A percentile compares a stretch with the other conserved stretches of the same genome.
Evolutionary conservation across 2,888 invertebrate species (phyloP).

Genomic region (Limnephilus lunatus): DNA sequence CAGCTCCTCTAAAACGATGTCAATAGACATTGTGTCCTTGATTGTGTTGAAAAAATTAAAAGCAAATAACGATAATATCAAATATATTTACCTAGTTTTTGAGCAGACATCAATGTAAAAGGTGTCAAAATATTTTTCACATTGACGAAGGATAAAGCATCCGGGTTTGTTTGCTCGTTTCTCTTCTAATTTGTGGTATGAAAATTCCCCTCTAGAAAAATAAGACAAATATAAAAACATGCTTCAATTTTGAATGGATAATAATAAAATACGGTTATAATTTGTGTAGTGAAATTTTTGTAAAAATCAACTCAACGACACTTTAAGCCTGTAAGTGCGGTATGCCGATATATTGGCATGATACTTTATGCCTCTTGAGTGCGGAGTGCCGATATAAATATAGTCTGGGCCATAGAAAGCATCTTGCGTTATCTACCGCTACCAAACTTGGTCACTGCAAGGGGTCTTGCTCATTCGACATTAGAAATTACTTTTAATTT

Average conservation of each 20-base stretch:
- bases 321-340: not conserved
- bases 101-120: conserved; percentile 90
- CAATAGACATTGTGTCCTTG: too few relatives aligned
- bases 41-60: not conserved
- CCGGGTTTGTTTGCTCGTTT: conserved; percentile 86
- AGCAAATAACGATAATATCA: not conserved
- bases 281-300: not conserved
- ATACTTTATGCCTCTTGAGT: too few relatives aligned
- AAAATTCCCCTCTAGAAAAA: conserved; percentile 85
- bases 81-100: conserved; percentile 79
- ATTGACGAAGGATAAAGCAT: conserved; percentile 89
- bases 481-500: too few relatives aligned
- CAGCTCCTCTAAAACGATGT: too few relatives aligned
- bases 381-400: too few relatives aligned
- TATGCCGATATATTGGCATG: too few relatives aligned
- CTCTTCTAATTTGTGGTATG: conserved; percentile 89
- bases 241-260: not conserved
- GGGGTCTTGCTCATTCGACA: too few relatives aligned
- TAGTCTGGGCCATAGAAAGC: too few relatives aligned
- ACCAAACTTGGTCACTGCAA: too few relatives aligned
- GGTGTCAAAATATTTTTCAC: conserved; percentile 87
- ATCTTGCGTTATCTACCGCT: too few relatives aligned
- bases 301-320: not conserved
- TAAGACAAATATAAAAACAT: not conserved
- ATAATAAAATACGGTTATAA: not conserved